phyloP scores from a whole-genome alignment of 1,140 invertebrate genomes.

The Halotydeus destructor region DNA sequence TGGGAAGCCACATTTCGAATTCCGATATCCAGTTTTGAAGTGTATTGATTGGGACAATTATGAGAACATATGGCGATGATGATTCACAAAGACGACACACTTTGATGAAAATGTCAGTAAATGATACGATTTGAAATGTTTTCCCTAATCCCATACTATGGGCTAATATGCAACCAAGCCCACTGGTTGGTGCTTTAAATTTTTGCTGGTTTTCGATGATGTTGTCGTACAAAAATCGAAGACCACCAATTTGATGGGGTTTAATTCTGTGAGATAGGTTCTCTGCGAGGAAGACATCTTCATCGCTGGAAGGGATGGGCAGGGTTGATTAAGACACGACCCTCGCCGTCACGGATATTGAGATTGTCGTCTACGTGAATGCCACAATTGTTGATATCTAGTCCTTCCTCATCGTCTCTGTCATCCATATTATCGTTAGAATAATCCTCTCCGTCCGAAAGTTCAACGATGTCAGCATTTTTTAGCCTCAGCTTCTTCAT shows the following conservation, averaged over 20 bases:
- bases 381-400: conserved; percentile 34
- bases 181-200: conserved; percentile 43
- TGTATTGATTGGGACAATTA: conserved; percentile 97
- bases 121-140: conserved; percentile 52
- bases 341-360: conserved; percentile 74
- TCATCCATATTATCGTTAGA: conserved; percentile 32
- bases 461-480: conserved; percentile 12
- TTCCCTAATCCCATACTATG: conserved; percentile 99
- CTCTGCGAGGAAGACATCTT: conserved; percentile 76
- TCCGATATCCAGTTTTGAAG: conserved; percentile 95
- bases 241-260: conserved; percentile 55
- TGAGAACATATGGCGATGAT: conserved; percentile 63
- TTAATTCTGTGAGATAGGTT: conserved; percentile 59
- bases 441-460: conserved; percentile 9
- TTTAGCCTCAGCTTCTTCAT: conserved; percentile 15
- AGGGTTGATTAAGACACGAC: conserved; percentile 78
- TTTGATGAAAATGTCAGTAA: conserved; percentile 60
- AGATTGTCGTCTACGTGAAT: conserved; percentile 37
- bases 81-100: conserved; percentile 68
- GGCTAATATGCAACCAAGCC: conserved; percentile 75
- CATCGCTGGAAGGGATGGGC: conserved; percentile 80
- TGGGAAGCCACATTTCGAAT: conserved; percentile 86
- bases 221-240: conserved; percentile 92
- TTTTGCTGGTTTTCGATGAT: conserved; percentile 69
- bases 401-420: conserved; percentile 34